These are phyloP conservation scores for Rhyzopertha dominica DNA, from an alignment of 1,140 invertebrate genomes.

Conservation along the genomic window DNA sequence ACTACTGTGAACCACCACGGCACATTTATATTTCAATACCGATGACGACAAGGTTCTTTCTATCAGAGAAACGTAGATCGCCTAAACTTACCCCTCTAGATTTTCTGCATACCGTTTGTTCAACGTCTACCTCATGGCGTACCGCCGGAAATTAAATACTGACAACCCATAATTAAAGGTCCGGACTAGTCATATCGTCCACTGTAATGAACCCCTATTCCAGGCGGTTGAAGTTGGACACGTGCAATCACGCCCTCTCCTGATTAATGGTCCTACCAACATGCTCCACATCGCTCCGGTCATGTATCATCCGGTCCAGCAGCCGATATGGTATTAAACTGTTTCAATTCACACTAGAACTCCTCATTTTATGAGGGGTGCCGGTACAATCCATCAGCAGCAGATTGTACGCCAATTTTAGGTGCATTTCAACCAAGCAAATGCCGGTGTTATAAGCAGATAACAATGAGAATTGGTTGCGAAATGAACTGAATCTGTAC, in stretches of 20 bases:
- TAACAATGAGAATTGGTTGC: no score
- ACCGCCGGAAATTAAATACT: slow-evolving; percentile 37
- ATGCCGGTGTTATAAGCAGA: no score
- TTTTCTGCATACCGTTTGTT: slow-evolving; percentile 13
- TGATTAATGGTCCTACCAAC: slow-evolving; percentile 38
- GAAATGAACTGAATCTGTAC: no score
- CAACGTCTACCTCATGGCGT: slow-evolving; percentile 31
- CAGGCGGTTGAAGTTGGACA: slow-evolving; percentile 25
- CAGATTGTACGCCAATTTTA: no score
- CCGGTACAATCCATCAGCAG: no score
- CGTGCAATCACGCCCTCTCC: slow-evolving; percentile 30
- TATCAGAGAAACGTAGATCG: no score
- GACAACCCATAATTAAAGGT: slow-evolving; percentile 38
- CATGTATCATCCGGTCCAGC: slow-evolving; percentile 35
- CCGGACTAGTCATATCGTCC: slow-evolving; percentile 31
- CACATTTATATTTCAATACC: no score
- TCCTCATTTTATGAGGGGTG: no score
- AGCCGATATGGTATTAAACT: slow-evolving; percentile 33
- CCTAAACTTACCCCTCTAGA: no score
- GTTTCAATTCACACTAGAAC: slow-evolving; percentile 32
- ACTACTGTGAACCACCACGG: no score
- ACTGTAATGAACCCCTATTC: slow-evolving; percentile 31
- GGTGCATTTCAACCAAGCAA: no score
- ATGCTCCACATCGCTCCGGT: slow-evolving; percentile 39
- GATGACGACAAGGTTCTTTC: no score